These are phyloP conservation scores for Gastracanthus pulcherrimus DNA, from an alignment of 2,888 invertebrate genomes.

Conservation along the genomic window DNA sequence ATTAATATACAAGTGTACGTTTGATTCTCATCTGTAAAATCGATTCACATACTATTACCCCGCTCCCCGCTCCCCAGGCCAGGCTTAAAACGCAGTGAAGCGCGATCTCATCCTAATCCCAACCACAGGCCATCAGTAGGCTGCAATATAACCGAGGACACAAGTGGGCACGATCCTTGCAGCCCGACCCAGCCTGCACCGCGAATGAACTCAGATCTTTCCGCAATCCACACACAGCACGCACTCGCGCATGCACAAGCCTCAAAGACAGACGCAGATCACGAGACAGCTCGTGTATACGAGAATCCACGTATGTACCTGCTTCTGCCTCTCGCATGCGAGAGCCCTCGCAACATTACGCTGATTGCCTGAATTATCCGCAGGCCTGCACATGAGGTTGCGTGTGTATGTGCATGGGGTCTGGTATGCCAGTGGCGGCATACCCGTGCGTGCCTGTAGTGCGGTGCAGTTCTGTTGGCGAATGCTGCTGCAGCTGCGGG, in stretches of 20 bases:
- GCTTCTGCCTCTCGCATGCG: not conserved
- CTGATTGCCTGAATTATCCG: conserved; percentile 77
- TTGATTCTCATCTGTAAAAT: too few species aligned
- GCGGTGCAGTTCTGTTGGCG: too few species aligned
- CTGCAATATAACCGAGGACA: too few species aligned
- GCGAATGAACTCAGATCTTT: not conserved
- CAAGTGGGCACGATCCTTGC: too few species aligned
- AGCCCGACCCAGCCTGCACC: too few species aligned
- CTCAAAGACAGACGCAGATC: not conserved
- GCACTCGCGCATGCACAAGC: not conserved
- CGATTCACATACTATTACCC: too few species aligned
- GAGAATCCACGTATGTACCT: not conserved
- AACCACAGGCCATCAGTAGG: too few species aligned
- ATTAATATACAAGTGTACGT: too few species aligned
- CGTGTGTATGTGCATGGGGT: not conserved
- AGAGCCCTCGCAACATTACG: conserved; percentile 73
- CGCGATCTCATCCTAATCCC: too few species aligned
- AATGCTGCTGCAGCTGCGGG: too few species aligned
- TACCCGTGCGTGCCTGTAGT: not conserved
- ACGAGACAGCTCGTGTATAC: not conserved
- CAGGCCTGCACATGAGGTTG: conserved; percentile 64
- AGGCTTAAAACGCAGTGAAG: too few species aligned
- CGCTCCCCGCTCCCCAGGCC: too few species aligned
- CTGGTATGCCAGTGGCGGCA: not conserved
- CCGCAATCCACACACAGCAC: not conserved